Evolutionary conservation across 2,888 invertebrate genomes (phyloP).

Genomic region (Teleiodes luculella): DNA sequence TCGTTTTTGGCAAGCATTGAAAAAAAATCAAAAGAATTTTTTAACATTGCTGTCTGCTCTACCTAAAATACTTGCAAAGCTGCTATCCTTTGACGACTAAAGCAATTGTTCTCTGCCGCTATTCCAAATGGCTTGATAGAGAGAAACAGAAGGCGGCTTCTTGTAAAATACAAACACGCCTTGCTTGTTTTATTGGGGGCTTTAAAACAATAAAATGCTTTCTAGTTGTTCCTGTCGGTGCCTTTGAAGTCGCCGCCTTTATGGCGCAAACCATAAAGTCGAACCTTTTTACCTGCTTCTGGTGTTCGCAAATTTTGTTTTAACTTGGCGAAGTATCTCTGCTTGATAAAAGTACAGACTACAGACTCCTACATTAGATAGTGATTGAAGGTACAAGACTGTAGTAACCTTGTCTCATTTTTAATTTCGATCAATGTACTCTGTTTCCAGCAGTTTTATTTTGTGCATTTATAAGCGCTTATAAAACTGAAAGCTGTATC

Average conservation of each 20-base stretch:
- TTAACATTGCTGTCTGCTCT: neutral
- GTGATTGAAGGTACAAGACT: no score
- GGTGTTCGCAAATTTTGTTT: constrained; percentile 44
- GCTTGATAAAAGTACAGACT: no score
- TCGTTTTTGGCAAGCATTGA: constrained; percentile 37
- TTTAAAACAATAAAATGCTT: constrained; percentile 63
- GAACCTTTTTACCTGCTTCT: constrained; percentile 44
- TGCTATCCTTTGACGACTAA: constrained; percentile 9
- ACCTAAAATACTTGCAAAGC: constrained; percentile 10
- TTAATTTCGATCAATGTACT: no score
- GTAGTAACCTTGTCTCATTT: no score
- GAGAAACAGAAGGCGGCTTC: constrained; percentile 48
- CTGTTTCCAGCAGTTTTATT: no score
- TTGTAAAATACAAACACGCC: constrained; percentile 49
- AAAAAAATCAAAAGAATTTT: constrained; percentile 29
- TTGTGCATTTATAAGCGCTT: no score
- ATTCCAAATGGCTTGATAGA: constrained; percentile 28
- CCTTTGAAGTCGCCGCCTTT: constrained; percentile 29
- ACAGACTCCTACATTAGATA: no score
- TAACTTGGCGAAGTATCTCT: constrained; percentile 10
- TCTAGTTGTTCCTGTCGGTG: constrained; percentile 35
- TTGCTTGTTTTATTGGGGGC: constrained; percentile 46
- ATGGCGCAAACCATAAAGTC: constrained; percentile 33
- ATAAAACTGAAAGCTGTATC: no score
- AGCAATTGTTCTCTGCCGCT: constrained; percentile 25